Conservation (phyloP, 1,140 invertebrate genomes). For the Aphelenchoides fujianensis region DNA sequence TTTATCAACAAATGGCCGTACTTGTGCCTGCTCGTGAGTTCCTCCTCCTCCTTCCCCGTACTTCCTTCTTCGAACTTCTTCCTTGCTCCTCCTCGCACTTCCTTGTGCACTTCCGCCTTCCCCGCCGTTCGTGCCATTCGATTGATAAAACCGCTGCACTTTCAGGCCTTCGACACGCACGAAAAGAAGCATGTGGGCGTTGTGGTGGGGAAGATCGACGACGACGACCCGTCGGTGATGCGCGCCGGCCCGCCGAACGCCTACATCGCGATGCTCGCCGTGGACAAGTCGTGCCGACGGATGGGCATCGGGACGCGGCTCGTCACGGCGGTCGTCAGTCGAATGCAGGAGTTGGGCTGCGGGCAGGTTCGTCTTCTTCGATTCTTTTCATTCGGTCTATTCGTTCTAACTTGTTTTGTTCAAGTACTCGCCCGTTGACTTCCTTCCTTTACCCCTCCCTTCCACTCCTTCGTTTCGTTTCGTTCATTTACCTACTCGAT, state of each 20-base stretch:
- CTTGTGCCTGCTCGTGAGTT: constrained; percentile 84
- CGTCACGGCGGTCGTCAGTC: constrained; percentile 71
- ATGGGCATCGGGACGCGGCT: constrained; percentile 79
- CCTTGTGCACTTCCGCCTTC: too few species aligned
- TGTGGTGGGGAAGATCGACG: constrained; percentile 50
- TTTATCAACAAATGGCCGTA: constrained; percentile 99
- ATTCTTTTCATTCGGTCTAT: too few species aligned
- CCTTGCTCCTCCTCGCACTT: too few species aligned
- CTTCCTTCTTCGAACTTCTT: too few species aligned
- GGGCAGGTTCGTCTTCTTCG: constrained; percentile 81
- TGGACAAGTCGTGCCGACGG: constrained; percentile 90
- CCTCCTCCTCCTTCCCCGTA: too few species aligned
- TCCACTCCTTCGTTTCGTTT: too few species aligned
- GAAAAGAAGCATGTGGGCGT: constrained; percentile 38
- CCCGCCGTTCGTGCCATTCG: too few species aligned
- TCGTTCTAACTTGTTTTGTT: constrained; percentile 14
- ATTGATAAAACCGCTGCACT: too few species aligned
- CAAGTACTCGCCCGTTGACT: too few species aligned
- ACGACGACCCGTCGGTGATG: constrained; percentile 3
- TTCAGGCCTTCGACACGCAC: constrained; percentile 47
- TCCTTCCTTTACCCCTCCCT: too few species aligned
- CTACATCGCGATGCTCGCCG: constrained; percentile 98
- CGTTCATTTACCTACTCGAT: too few species aligned
- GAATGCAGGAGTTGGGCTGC: constrained; percentile 77
- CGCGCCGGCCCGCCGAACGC: constrained; percentile 69